These are phyloP conservation scores for Hippocampus kuda DNA, from an alignment of 2,797 vertebrate species.

Conservation along the genomic window DNA sequence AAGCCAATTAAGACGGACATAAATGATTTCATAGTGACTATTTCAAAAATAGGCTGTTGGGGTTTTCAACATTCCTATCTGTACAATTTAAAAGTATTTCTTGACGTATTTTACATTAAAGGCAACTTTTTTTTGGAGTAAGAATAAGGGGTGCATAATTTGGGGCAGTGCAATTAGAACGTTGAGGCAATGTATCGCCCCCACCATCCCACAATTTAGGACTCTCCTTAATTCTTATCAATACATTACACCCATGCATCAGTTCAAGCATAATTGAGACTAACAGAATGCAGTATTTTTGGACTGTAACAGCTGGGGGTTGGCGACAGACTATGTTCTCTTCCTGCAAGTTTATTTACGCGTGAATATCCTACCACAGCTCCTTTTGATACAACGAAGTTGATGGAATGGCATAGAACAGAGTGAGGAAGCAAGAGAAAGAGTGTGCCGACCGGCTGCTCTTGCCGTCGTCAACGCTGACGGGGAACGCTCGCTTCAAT, in stretches of 20 bases:
- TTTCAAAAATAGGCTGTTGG: conserved; percentile 30
- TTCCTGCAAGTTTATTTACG: conserved; percentile 3
- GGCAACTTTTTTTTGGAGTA: conserved; percentile 53
- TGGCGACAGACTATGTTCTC: conserved; percentile 15
- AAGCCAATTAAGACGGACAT: conserved; percentile 21
- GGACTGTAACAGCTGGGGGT: conserved; percentile 23
- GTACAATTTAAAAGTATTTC: conserved; percentile 55
- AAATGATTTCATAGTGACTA: conserved; percentile 18
- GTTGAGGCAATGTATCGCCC: conserved; percentile 18
- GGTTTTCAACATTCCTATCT: conserved; percentile 50
- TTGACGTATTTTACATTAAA: conserved; percentile 57
- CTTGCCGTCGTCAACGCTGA: neutral
- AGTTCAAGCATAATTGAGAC: conserved; percentile 4
- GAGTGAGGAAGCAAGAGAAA: conserved; percentile 4
- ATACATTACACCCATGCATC: conserved; percentile 25
- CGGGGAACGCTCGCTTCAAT: neutral
- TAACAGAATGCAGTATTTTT: neutral
- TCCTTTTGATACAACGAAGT: conserved; percentile 11
- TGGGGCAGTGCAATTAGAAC: conserved; percentile 50
- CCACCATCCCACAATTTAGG: conserved; percentile 31
- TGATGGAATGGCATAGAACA: conserved; percentile 3
- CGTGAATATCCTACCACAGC: neutral
- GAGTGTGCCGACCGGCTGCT: neutral
- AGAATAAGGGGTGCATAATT: conserved; percentile 48
- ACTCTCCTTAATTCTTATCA: conserved; percentile 17